A percentile compares a stretch with the other conserved stretches of the same genome.
These are phyloP conservation scores for Urocolius indicus DNA, from an alignment of 2,113 vertebrate genomes.

Conservation along the genomic window DNA sequence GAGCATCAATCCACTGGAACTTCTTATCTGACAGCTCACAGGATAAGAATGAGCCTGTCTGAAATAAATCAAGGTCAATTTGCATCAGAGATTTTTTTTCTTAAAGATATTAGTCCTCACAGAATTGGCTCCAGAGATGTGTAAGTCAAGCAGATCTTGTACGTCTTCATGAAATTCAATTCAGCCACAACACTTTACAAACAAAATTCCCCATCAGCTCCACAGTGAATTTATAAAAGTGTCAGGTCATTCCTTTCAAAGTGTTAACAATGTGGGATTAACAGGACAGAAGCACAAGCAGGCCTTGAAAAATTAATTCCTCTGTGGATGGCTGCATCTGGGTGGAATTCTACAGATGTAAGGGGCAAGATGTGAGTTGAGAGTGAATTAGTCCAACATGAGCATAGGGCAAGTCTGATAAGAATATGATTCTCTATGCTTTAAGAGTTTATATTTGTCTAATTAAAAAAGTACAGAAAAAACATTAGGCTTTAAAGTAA, in stretches of 20 bases:
- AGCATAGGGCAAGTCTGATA: not conserved
- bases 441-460: not conserved
- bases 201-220: not conserved
- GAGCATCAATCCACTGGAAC: not conserved
- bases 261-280: not conserved
- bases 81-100: not conserved
- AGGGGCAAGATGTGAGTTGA: not conserved
- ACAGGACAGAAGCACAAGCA: not conserved
- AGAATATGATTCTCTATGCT: not conserved
- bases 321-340: not conserved
- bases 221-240: not conserved
- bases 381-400: not conserved
- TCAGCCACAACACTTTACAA: accelerated
- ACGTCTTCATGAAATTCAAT: not conserved
- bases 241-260: not conserved
- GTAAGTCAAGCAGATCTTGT: not conserved
- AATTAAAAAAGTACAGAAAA: not conserved
- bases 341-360: not conserved
- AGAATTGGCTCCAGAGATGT: not conserved
- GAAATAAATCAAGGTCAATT: not conserved
- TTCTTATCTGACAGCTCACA: not conserved
- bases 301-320: not conserved
- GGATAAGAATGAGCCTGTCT: not conserved
- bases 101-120: not conserved
- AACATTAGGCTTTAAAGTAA: not conserved